Percentiles rank a stretch among this genome's conserved stretches.
Conservation (phyloP, 2,888 invertebrate genomes). For the Ellobium chinense region DNA sequence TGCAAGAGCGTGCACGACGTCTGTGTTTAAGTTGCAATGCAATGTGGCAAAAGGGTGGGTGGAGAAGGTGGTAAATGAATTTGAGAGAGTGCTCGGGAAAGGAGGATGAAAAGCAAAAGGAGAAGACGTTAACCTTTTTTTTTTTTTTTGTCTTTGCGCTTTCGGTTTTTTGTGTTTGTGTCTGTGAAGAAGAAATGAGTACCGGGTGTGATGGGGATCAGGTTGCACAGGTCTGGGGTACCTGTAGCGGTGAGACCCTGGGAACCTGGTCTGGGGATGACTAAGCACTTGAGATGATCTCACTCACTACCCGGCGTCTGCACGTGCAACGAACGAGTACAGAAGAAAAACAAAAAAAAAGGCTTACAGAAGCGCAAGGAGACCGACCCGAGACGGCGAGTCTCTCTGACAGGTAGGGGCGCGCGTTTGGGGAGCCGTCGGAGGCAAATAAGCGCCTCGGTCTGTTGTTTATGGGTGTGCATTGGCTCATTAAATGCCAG, state of each 20-base stretch:
- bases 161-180: not conserved
- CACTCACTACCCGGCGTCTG: not conserved
- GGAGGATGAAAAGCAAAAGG: too few relatives aligned
- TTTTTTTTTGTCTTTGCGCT: too few relatives aligned
- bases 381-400: not conserved
- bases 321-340: conserved; percentile 14
- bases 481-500: conserved; percentile 28
- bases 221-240: not conserved
- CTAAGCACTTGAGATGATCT: not conserved
- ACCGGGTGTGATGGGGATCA: not conserved
- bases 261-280: conserved; percentile 10
- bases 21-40: too few relatives aligned
- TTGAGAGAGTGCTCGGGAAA: too few relatives aligned
- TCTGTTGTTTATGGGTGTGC: conserved; percentile 4
- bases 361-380: not conserved
- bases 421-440: not conserved
- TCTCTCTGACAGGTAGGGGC: conserved; percentile 16
- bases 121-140: too few relatives aligned
- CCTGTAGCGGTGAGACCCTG: not conserved
- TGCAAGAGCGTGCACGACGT: too few relatives aligned
- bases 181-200: not conserved
- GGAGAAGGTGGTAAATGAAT: too few relatives aligned
- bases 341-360: too few relatives aligned
- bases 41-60: too few relatives aligned
- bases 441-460: conserved; percentile 4